Percentiles rank a stretch among this genome's conserved stretches.
These are phyloP conservation scores for Prionailurus viverrinus DNA, from an alignment of 2,113 vertebrate species.

Conservation along the genomic window DNA sequence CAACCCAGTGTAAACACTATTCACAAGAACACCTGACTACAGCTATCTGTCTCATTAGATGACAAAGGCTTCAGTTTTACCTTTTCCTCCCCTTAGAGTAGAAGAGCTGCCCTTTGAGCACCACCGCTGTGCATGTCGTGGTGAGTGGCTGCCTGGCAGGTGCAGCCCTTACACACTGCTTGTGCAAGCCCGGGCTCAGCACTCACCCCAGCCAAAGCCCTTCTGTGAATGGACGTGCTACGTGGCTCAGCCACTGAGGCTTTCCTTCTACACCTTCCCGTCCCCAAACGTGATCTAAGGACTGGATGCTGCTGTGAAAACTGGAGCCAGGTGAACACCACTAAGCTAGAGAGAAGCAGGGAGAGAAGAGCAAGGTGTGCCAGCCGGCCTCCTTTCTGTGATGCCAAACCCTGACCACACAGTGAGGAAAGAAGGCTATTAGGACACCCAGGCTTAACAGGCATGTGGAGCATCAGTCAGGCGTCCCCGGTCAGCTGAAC, in stretches of 20 bases:
- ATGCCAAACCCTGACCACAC: neutral
- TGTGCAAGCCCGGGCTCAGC: neutral
- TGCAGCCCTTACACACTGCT: neutral
- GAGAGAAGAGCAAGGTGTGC: neutral
- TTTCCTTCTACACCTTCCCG: neutral
- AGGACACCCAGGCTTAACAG: neutral
- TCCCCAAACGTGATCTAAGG: neutral
- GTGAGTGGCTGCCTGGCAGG: neutral
- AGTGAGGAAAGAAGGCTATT: neutral
- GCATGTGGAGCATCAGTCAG: neutral
- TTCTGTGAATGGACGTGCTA: neutral
- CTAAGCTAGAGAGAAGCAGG: neutral
- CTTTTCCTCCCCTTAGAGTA: neutral
- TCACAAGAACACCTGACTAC: neutral
- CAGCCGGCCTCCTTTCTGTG: neutral
- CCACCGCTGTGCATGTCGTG: fast-evolving
- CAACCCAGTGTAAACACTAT: neutral
- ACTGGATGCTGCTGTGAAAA: neutral
- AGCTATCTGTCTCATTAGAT: neutral
- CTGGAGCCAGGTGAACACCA: neutral
- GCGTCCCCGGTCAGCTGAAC: neutral
- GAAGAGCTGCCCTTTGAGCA: neutral
- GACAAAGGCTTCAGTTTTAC: neutral
- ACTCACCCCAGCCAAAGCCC: neutral
- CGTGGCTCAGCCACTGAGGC: fast-evolving